Conservation (phyloP, 2,888 invertebrate species). For the Drosophila demipolita region DNA sequence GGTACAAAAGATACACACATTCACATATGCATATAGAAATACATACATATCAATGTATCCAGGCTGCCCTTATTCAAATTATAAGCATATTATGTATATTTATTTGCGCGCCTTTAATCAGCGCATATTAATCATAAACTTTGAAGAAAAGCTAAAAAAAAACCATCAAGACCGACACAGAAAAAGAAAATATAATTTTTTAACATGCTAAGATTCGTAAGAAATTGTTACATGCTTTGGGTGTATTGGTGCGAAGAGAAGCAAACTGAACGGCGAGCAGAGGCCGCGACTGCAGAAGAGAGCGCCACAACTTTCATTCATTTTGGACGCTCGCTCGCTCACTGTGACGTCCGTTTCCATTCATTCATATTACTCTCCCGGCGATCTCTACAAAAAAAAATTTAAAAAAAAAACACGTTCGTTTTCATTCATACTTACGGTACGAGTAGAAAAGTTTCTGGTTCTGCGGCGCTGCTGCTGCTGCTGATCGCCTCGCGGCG, state of each 20-base stretch:
- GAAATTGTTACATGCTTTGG: slow-evolving; percentile 27
- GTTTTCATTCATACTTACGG: slow-evolving; percentile 79
- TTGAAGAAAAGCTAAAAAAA: slow-evolving; percentile 45
- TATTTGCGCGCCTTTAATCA: slow-evolving; percentile 62
- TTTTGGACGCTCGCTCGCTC: slow-evolving; percentile 50
- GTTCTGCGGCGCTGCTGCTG: slow-evolving; percentile 47
- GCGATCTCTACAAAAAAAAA: slow-evolving; percentile 20
- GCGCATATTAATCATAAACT: slow-evolving; percentile 78
- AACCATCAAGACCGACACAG: slow-evolving; percentile 29
- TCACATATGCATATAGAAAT: no score
- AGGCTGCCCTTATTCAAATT: no score
- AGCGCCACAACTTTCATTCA: slow-evolving; percentile 74
- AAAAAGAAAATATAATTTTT: slow-evolving; percentile 65
- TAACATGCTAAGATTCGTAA: slow-evolving; percentile 52
- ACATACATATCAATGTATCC: no score
- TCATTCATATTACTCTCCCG: slow-evolving; percentile 64
- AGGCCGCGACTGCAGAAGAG: slow-evolving; percentile 24
- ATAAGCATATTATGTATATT: not conserved
- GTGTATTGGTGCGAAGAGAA: slow-evolving; percentile 43
- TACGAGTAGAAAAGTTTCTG: slow-evolving; percentile 70
- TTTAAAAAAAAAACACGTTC: slow-evolving; percentile 66
- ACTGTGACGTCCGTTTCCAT: slow-evolving; percentile 49
- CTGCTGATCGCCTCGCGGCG: slow-evolving; percentile 69
- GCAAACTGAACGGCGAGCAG: slow-evolving; percentile 18
- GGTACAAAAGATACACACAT: no score